A percentile compares a stretch with the other conserved stretches of the same genome.
Evolutionary conservation across 2,113 vertebrate genomes (phyloP).

Genomic region (Aptenodytes forsteri): DNA sequence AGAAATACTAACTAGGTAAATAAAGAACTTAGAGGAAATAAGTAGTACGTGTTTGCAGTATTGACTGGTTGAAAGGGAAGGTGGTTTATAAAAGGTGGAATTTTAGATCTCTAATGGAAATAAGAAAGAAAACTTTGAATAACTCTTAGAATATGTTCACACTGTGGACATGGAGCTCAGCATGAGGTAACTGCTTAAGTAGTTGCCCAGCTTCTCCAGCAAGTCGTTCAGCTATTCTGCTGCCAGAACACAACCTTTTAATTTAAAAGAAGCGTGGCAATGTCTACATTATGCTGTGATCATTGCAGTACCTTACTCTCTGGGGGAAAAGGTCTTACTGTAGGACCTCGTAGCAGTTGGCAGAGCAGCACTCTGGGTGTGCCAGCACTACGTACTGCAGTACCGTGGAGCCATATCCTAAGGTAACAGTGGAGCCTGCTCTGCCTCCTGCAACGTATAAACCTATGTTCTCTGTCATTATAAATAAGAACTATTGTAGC

Average conservation of each 20-base stretch:
- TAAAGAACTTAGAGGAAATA: not conserved
- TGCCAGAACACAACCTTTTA: not conserved
- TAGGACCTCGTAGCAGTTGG: not conserved
- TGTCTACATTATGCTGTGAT: not conserved
- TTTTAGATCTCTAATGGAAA: not conserved
- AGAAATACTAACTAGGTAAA: not conserved
- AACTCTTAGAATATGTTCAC: not conserved
- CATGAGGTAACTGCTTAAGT: not conserved
- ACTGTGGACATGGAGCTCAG: not conserved
- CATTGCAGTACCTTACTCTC: not conserved
- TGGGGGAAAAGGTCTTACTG: not conserved
- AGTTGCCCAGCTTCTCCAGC: not conserved
- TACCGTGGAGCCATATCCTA: not conserved
- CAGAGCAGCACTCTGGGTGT: not conserved
- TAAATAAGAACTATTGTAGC: not conserved
- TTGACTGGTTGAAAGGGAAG: not conserved
- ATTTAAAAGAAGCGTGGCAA: accelerated
- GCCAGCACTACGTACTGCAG: not conserved
- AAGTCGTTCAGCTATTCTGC: not conserved
- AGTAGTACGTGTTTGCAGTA: not conserved
- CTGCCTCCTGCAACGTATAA: not conserved
- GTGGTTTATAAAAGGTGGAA: not conserved
- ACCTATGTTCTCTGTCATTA: not conserved
- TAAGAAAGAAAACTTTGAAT: not conserved
- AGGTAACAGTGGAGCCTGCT: not conserved